Percentiles rank a stretch among this genome's conserved stretches.
These are phyloP conservation scores for Pollimyrus isidori DNA, from an alignment of 2,113 vertebrate genomes.

Conservation along the genomic window DNA sequence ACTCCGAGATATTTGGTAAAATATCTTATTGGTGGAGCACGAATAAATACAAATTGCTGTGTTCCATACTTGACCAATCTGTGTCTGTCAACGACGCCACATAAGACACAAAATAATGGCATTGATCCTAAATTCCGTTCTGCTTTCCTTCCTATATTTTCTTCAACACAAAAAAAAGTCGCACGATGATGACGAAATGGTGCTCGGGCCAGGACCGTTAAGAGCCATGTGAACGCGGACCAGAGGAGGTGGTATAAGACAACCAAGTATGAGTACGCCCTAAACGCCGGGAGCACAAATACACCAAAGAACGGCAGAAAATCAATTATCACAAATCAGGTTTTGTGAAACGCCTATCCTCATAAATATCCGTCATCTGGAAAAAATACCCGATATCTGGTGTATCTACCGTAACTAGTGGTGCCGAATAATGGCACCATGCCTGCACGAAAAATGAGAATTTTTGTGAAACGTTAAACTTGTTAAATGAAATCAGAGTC, in stretches of 20 bases:
- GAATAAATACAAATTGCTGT: background rate
- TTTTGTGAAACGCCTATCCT: background rate
- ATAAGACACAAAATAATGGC: background rate
- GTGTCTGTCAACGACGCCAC: background rate
- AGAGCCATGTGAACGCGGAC: background rate
- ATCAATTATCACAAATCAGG: background rate
- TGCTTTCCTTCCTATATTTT: background rate
- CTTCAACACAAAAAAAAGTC: background rate
- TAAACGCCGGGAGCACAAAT: background rate
- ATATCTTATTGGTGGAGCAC: background rate
- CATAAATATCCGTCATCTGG: background rate
- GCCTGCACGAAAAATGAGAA: background rate
- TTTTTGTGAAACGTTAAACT: background rate
- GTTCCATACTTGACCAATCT: background rate
- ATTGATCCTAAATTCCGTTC: background rate
- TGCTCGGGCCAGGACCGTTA: background rate
- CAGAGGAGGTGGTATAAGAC: background rate
- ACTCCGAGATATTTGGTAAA: background rate
- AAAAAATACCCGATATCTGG: background rate
- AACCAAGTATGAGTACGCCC: background rate
- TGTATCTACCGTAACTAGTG: background rate
- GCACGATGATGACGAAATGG: background rate
- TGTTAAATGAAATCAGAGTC: background rate
- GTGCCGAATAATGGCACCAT: background rate
- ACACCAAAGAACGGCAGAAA: background rate